Evolutionary conservation across 2,797 vertebrate genomes (phyloP), one percentile per base, ranked within the genome.

Genomic region (Oryzias dopingdopingensis): DNA sequence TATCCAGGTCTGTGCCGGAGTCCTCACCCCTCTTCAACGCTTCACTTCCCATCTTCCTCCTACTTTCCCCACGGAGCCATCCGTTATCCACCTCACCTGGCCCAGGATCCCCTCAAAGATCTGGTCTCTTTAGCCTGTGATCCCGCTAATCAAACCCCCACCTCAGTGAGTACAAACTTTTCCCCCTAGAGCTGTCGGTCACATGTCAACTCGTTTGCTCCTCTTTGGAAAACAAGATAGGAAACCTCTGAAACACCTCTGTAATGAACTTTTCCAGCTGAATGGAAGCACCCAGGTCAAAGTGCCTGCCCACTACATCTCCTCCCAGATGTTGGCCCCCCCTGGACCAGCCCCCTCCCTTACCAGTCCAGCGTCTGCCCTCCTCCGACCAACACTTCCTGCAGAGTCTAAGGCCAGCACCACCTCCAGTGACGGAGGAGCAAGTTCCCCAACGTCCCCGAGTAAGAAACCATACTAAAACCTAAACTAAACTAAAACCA

Each of bases 61-160:
- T 99, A 98, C 88, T 98, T 97, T 71, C 92, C 93, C 0, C 97
- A 97, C 77, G 95, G 95, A 60, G 94, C 96, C 54, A 98, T 98
- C 77, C 94, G 96, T 65, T 98, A 98, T 79, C 95, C 97, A 0
- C 96, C 96, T 26, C 96, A 98, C 84, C 93, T 98, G 88, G 92
- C 95, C 46, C 96, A 97, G 90, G 96, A 98, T 85, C 95, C 96
- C 0, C 92, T 98, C 55, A 98, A 99, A 86, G 97, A 98, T 78
- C 91, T 99, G 67, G 95, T 98, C 76, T 96, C 96, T 1, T 86
- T 99, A 91, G 94, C 97, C 87, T 98, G 96, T 26, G 96, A 97
- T 90, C 95, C 96, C 6, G 93, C 95, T 88, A 95, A 91, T 89
- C 96, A 96, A 81, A 91, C 91, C 65, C 91, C 95, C 14, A 93